These are phyloP conservation scores for Chrysochloris asiatica DNA, from an alignment of 2,113 vertebrate genomes.

Conservation along the genomic window DNA sequence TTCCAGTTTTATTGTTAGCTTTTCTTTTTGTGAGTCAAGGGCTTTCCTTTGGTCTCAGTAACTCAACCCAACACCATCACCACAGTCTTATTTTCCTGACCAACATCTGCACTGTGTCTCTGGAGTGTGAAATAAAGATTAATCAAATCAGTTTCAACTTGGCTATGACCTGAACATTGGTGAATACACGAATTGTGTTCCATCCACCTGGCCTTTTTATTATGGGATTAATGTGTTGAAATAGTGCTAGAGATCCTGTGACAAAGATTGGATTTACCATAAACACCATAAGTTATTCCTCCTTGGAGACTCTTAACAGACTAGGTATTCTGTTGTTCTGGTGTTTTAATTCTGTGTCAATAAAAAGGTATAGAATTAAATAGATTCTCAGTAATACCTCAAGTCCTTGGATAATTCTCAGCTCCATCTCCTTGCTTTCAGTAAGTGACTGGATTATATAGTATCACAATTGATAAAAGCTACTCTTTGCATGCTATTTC, in stretches of 20 bases:
- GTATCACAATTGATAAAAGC: background rate
- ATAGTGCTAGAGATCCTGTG: slow-evolving; percentile 20
- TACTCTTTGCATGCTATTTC: background rate
- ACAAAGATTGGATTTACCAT: background rate
- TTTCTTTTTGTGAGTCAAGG: slow-evolving; percentile 42
- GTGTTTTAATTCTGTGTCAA: slow-evolving; percentile 51
- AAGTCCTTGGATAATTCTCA: background rate
- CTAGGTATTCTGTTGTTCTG: slow-evolving; percentile 43
- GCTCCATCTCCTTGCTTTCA: background rate
- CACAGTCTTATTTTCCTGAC: background rate
- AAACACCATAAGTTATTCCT: slow-evolving; percentile 58
- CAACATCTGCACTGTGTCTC: background rate
- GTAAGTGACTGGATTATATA: background rate
- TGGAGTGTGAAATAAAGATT: background rate
- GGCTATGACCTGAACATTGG: background rate
- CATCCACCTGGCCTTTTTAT: slow-evolving; percentile 14
- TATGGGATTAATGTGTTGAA: slow-evolving; percentile 46
- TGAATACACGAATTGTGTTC: slow-evolving; percentile 27
- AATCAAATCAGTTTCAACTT: slow-evolving; percentile 38
- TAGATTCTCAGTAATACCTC: slow-evolving; percentile 32
- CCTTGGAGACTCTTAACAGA: background rate
- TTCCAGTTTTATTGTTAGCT: background rate
- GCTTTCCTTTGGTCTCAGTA: slow-evolving; percentile 32
- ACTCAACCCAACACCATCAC: background rate
- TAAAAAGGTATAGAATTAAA: slow-evolving; percentile 66